Conservation (phyloP, 2,113 vertebrate species). For the Hyaena hyaena region DNA sequence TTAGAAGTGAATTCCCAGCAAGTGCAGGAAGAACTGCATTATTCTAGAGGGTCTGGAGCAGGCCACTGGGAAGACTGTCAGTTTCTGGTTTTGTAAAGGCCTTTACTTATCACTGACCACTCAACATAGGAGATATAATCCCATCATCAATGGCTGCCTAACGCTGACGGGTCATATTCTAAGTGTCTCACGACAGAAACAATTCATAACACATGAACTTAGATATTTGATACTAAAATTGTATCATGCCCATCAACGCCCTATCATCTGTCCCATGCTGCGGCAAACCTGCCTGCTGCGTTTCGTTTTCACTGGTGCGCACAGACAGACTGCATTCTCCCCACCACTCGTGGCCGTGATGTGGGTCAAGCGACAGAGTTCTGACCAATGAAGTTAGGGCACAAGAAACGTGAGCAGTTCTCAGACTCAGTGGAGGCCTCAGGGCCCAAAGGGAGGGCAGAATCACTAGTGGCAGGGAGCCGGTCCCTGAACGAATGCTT, state of each 20-base stretch:
- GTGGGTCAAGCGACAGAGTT: not conserved
- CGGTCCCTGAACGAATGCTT: not conserved
- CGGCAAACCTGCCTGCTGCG: not conserved
- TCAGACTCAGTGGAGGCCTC: not conserved
- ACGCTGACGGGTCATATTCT: not conserved
- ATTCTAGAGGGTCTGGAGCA: not conserved
- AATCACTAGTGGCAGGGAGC: not conserved
- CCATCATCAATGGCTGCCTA: not conserved
- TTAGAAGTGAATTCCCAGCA: not conserved
- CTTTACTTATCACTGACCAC: not conserved
- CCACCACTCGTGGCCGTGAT: fast-evolving
- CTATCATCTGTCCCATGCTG: not conserved
- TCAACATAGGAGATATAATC: not conserved
- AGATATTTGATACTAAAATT: not conserved
- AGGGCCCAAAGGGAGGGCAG: not conserved
- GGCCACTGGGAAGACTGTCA: not conserved
- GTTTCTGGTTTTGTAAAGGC: not conserved
- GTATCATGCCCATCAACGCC: not conserved
- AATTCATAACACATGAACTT: not conserved
- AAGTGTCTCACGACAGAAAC: constrained; percentile 24
- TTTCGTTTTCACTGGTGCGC: not conserved
- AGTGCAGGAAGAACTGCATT: not conserved
- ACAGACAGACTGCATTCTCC: not conserved
- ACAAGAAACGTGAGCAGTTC: not conserved
- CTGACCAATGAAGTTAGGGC: not conserved